These are phyloP conservation scores for Tamandua tetradactyla DNA, from an alignment of 2,797 vertebrate species.

Conservation along the genomic window DNA sequence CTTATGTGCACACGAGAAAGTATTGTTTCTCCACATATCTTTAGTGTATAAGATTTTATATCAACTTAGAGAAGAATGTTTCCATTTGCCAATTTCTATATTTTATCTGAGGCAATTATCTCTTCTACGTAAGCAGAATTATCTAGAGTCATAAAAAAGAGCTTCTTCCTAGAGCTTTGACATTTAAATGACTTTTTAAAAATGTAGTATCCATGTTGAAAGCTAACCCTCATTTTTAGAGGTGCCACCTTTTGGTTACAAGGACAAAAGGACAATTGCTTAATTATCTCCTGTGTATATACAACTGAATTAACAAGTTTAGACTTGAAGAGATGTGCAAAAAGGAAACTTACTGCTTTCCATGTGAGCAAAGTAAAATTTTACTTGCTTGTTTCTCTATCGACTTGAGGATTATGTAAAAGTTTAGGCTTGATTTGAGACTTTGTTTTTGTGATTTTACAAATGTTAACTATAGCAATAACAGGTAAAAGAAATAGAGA, in stretches of 20 bases:
- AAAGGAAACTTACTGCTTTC: slow-evolving; percentile 25
- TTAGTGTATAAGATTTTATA: slow-evolving; percentile 55
- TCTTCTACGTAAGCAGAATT: slow-evolving; percentile 60
- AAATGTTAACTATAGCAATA: slow-evolving; percentile 66
- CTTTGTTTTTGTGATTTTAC: slow-evolving; percentile 49
- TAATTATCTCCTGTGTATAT: slow-evolving; percentile 78
- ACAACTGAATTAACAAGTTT: slow-evolving; percentile 78
- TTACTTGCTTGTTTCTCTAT: slow-evolving; percentile 51
- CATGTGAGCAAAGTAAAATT: slow-evolving; percentile 10
- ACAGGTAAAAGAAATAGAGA: slow-evolving; percentile 56
- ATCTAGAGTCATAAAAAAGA: slow-evolving; percentile 14
- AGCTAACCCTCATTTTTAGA: slow-evolving; percentile 66
- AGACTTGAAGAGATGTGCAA: slow-evolving; percentile 70
- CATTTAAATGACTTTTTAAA: slow-evolving; percentile 64
- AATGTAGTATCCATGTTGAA: slow-evolving; percentile 60
- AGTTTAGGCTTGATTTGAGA: slow-evolving; percentile 73
- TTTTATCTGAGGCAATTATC: slow-evolving; percentile 65
- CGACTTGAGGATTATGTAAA: slow-evolving; percentile 55
- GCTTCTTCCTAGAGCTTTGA: slow-evolving; percentile 34
- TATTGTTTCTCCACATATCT: slow-evolving; percentile 59
- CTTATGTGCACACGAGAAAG: slow-evolving; percentile 23
- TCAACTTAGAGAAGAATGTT: slow-evolving; percentile 66
- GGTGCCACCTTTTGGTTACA: slow-evolving; percentile 72
- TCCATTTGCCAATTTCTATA: slow-evolving; percentile 58
- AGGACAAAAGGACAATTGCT: slow-evolving; percentile 79